Evolutionary conservation across 2,888 invertebrate genomes (phyloP).

Genomic region (Sesia bembeciformis): DNA sequence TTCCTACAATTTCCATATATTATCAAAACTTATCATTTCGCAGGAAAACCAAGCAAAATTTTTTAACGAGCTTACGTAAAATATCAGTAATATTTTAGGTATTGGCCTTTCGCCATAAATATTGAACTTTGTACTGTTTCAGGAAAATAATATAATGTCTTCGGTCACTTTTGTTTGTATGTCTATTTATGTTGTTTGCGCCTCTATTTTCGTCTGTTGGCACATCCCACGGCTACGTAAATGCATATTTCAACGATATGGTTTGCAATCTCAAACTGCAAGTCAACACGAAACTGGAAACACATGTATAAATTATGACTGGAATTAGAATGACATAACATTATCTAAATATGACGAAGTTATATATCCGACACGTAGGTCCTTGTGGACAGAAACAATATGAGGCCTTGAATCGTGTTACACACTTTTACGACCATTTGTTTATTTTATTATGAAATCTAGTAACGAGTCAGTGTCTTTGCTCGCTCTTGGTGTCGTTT

Average conservation of each 20-base stretch:
- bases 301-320: not conserved
- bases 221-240: constrained; percentile 16
- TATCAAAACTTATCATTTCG: too few species aligned
- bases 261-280: not conserved
- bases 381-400: too few species aligned
- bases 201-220: constrained; percentile 56
- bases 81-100: constrained; percentile 12
- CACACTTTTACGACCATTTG: too few species aligned
- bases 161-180: constrained; percentile 43
- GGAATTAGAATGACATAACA: too few species aligned
- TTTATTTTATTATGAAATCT: too few species aligned
- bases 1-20: too few species aligned
- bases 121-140: constrained; percentile 66
- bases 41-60: too few species aligned
- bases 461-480: too few species aligned
- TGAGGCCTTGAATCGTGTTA: too few species aligned
- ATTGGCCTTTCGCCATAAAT: constrained; percentile 56
- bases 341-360: too few species aligned
- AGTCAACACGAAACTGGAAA: not conserved
- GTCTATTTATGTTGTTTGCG: constrained; percentile 20
- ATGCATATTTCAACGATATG: not conserved
- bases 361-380: too few species aligned
- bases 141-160: constrained; percentile 49
- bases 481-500: too few species aligned
- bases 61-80: not conserved